Base-by-base conservation (phyloP, 2,888 invertebrate species). In the Megastigmus dorsalis region DNA sequence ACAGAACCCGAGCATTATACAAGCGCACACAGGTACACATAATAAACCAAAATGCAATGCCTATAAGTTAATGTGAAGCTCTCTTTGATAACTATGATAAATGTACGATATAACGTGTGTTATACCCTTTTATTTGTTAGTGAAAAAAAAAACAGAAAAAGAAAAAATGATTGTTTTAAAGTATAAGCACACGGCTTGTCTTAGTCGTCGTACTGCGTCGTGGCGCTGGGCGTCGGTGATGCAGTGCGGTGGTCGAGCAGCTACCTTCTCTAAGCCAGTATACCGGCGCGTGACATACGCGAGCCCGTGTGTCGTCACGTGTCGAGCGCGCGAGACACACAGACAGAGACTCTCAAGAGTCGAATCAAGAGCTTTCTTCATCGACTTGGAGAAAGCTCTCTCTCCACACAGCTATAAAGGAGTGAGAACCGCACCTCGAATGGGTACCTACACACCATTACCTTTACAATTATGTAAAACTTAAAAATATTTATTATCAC, bases 171-270 rank as follows among this genome's bases (percentile, higher is more conserved):
- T 79, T 81, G 81, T 81, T 79, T 82, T 82, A 79, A 80, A 80
- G 81, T 83, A n/a, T n/a, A 80, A 82, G 81, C 82, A 50, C 36
- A 81, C 79, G 85, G 86, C 84, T 85, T 84, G 85, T 62, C 59
- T 86, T 84, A 84, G 85, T 86, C 85, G 86, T 86, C 86, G 85
- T 86, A 86, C 86, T 86, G 85, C 83, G 85, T 86, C 85, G 85
- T 84, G 86, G 86, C 86, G 86, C 84, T 85, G 84, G 84, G 84
- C 85, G 85, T 86, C 86, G 84, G 86, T 85, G 86, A 85, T 86
- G 86, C 86, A 87, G 87, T 86, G 86, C 86, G 86, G 86, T 86
- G 86, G 85, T 85, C 83, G 55, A 43, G 84, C 85, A 84, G 85
- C 84, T 84, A 82, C 82, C 83, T 59, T 59, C 41, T 83, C 80